Evolutionary conservation across 2,888 invertebrate genomes (phyloP), one percentile per base, ranked within the genome.

Genomic region (Baronia brevicornis): DNA sequence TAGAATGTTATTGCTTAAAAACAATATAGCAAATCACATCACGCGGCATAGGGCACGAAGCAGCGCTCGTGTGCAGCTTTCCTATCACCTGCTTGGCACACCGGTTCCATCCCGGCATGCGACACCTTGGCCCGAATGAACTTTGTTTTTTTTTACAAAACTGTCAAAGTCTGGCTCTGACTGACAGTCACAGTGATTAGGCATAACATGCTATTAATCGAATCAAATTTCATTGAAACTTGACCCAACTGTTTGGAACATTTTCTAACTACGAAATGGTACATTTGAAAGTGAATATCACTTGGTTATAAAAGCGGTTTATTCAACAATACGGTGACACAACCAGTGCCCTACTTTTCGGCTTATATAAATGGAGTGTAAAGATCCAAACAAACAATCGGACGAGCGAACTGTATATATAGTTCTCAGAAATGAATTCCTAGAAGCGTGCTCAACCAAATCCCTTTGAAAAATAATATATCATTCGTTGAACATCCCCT

Each of bases 201-300:
- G 54, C 63, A 67, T 57, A n/a, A 59, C 69, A 66, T 65, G 65
- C 72, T 71, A 74, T 77, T 77, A 69, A 61, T 51, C 60, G 73
- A 68, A 71, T 77, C 73, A 66, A 68, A 73, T 77, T 73, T 62
- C 74, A 68, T 63, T 60, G 67, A 68, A 71, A 60, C 60, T 54
- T 47, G 48, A 44, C 48, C 53, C 55, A 57, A 57, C 56, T 59
- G 55, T 48, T 49, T 51, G 11, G n/a, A 20, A 26, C 21, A 26
- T 25, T 25, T 27, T 22, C 23, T 23, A 14, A 27, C 13, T 27
- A 36, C 27, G 19, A 43, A 46, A 48, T 41, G 31, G 38, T 40
- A 43, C 36, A 46, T 22, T 27, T 38, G 38, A 23, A 33, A 34
- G 20, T 36, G 31, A 28, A 18, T 33, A 33, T 34, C 33, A 32